phyloP scores from a whole-genome alignment of 1,140 invertebrate genomes.

The Euborellia annulipes region DNA sequence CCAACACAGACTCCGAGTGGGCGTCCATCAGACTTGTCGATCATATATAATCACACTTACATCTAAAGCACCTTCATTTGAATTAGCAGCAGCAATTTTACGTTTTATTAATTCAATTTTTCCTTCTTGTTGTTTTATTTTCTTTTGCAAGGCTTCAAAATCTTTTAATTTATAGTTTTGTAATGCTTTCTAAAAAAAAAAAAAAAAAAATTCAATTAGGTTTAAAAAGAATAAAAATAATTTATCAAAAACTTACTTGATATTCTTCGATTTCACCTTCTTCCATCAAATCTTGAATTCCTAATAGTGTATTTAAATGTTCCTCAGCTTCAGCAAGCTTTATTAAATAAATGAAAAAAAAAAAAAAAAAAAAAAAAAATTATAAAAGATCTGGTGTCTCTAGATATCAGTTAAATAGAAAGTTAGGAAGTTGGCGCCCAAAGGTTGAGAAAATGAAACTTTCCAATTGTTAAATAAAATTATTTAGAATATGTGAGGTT shows the following conservation, averaged over 20 bases:
- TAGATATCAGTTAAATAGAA: too few relatives aligned
- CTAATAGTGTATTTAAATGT: conserved; percentile 57
- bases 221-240: too few relatives aligned
- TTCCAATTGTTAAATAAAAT: too few relatives aligned
- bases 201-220: too few relatives aligned
- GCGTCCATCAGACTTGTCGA: too few relatives aligned
- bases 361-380: neutral
- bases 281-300: conserved; percentile 59
- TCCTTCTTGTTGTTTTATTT: conserved; percentile 52
- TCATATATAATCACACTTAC: too few relatives aligned
- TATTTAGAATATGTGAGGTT: too few relatives aligned
- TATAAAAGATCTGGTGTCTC: neutral
- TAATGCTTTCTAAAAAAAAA: conserved; percentile 32
- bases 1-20: too few relatives aligned
- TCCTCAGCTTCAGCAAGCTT: conserved; percentile 75
- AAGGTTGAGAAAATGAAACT: too few relatives aligned
- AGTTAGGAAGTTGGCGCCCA: too few relatives aligned
- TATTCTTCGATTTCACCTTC: conserved; percentile 63
- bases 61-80: conserved; percentile 43
- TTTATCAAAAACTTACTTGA: conserved; percentile 35
- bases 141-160: conserved; percentile 47
- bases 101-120: conserved; percentile 65
- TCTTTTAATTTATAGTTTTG: conserved; percentile 39
- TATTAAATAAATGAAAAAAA: conserved; percentile 13
- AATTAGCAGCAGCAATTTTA: conserved; percentile 54